Conservation (phyloP, 1,140 invertebrate species). For the Euwallacea similis region DNA sequence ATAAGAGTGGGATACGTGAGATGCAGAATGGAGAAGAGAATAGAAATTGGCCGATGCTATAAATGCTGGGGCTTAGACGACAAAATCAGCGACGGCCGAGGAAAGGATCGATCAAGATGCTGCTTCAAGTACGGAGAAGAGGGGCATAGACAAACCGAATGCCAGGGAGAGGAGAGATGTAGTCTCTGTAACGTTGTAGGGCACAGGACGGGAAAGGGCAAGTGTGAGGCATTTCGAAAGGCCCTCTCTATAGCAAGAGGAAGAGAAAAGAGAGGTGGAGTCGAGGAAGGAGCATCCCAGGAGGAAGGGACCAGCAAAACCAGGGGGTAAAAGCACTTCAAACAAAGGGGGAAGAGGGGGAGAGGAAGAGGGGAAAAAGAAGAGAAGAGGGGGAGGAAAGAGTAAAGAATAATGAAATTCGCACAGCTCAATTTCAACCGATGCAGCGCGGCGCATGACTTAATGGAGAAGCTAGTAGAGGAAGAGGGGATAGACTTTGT, state of each 20-base stretch:
- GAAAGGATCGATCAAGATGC: conserved; percentile 10
- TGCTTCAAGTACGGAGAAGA: conserved; percentile 33
- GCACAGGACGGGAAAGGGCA: conserved; percentile 15
- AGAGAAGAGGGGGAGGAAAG: no score
- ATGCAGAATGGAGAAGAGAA: conserved; percentile 19
- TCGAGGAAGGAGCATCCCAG: no score
- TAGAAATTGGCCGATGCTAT: conserved; percentile 28
- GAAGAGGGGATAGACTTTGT: no score
- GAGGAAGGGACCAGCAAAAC: no score
- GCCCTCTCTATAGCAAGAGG: neutral
- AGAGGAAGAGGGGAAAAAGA: no score
- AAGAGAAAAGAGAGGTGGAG: no score
- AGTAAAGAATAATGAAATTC: no score
- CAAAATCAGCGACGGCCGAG: conserved; percentile 10
- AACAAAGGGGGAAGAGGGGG: no score
- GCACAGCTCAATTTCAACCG: no score
- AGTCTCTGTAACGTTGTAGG: conserved; percentile 11
- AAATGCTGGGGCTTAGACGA: conserved; percentile 36
- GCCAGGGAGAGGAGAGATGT: conserved; percentile 16
- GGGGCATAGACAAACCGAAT: conserved; percentile 27
- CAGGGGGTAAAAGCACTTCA: no score
- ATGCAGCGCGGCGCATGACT: no score
- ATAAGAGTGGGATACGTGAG: neutral
- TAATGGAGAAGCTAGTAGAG: no score
- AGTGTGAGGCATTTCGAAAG: conserved; percentile 1